A percentile compares a stretch with the other conserved stretches of the same genome.
Evolutionary conservation across 53 echinoderm and acorn worm genomes (phyloP).

Genomic region (Luidia sarsii): DNA sequence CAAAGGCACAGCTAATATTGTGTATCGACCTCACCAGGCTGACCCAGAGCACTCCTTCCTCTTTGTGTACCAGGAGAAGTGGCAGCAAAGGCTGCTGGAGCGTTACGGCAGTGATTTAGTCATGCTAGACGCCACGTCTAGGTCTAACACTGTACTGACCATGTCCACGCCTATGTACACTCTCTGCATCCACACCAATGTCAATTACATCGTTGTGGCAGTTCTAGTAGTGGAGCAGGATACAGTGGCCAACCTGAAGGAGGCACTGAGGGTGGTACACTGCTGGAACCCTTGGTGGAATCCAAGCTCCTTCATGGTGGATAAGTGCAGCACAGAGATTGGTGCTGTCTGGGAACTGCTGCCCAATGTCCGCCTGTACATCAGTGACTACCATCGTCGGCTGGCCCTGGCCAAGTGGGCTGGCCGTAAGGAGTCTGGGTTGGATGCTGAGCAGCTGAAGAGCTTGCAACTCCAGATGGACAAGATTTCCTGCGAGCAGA

Average conservation of each 20-base stretch:
- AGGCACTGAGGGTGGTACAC: conserved; percentile 22
- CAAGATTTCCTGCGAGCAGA: conserved; percentile 39
- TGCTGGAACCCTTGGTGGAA: conserved; percentile 49
- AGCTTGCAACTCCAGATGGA: conserved; percentile 11
- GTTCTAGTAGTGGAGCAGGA: conserved; percentile 36
- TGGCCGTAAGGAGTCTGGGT: conserved; percentile 35
- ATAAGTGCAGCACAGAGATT: conserved; percentile 38
- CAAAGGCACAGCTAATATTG: conserved; percentile 17
- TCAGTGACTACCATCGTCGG: conserved; percentile 54
- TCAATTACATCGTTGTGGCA: conserved; percentile 49
- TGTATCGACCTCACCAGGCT: conserved; percentile 22
- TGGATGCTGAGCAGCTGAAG: conserved; percentile 41
- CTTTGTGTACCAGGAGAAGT: conserved; percentile 45
- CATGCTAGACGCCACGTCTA: conserved; percentile 54
- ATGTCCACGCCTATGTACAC: conserved; percentile 45
- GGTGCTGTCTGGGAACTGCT: conserved; percentile 34
- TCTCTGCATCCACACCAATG: conserved; percentile 56
- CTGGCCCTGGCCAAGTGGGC: conserved; percentile 38
- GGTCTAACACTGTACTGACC: conserved; percentile 20
- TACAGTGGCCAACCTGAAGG: conserved; percentile 32
- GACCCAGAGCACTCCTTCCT: conserved; percentile 27
- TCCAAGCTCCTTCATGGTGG: conserved; percentile 53
- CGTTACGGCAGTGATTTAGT: conserved; percentile 48
- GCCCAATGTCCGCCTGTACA: conserved; percentile 27
- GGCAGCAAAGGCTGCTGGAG: conserved; percentile 52